Base-by-base conservation (phyloP, 2,888 invertebrate genomes). In the Sussaba pulchella region DNA sequence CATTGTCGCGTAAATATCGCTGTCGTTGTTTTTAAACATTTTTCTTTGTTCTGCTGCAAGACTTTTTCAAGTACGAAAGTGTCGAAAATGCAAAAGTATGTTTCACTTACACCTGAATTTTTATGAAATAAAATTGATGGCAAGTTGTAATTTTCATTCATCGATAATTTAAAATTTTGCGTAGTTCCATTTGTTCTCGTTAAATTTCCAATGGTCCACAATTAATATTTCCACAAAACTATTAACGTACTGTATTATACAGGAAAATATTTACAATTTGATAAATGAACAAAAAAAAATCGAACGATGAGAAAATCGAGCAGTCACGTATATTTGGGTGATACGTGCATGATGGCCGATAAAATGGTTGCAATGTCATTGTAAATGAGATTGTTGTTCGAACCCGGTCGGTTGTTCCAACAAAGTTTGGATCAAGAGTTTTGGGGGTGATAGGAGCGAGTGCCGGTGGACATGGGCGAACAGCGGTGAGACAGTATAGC, bases 391-490 rank as follows among this genome's bases (percentile, higher is more conserved):
- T 26, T 57, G 45, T 59, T 47, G 39, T 59, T 45, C 2, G 6
- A 4, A 4, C 36, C 2, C 14, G 14, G 8, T 66, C 24, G 45
- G n/a, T 24, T 26, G 10, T 12, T 17, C 8, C 47, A 10, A 39
- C 41, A n/a, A 17, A 75, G 67, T 67, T 67, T 61, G 36, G 54
- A 75, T 67, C 59, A 57, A 67, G 59, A 75, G 39, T 50, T 47
- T 50, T n/a, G n/a, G n/a, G n/a, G 2, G 59, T 19, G 66, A 47
- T 67, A 75, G 59, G 21, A 57, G 54, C 19, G 74, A 66, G 57
- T 17, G 17, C 3, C n/a, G n/a, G n/a, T 36, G 50, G 17, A 41
- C 45, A 63, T 19, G 21, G 21, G 71, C 19, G 31, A 73, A 39
- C 54, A 12, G 21, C 19, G 52, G 39, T n/a, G 54, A 43, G 63